These are phyloP conservation scores for Perodicticus potto DNA, from an alignment of 2,797 vertebrate species.

Conservation along the genomic window DNA sequence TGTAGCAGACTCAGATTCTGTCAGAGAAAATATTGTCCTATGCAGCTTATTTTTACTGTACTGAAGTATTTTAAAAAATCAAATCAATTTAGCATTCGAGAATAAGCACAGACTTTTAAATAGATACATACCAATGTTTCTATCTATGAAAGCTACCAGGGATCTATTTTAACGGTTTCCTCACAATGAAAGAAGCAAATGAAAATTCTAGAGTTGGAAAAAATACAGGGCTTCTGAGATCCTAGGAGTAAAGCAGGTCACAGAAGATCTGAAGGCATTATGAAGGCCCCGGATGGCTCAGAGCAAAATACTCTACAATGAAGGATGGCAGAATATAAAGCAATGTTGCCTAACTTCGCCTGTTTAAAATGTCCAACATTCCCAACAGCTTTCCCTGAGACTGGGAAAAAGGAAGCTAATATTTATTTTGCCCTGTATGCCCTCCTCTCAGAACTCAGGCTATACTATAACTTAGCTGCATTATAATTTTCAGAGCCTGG, in stretches of 20 bases:
- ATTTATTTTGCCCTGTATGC: neutral
- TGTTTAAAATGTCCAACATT: neutral
- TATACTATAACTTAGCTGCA: neutral
- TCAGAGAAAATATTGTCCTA: neutral
- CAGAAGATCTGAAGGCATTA: neutral
- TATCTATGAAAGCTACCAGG: neutral
- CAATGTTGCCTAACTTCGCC: neutral
- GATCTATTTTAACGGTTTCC: neutral
- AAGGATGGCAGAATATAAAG: neutral
- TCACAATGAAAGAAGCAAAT: neutral
- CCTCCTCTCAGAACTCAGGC: neutral
- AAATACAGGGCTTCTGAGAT: neutral
- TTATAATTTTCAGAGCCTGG: neutral
- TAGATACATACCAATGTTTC: neutral
- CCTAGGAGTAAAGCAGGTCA: neutral
- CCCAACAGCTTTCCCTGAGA: neutral
- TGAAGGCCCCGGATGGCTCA: neutral
- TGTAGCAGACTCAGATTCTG: neutral
- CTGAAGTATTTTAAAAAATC: neutral
- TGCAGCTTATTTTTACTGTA: neutral
- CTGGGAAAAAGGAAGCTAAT: neutral
- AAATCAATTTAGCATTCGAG: conserved; percentile 16
- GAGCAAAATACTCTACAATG: neutral
- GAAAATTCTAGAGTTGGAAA: conserved; percentile 18
- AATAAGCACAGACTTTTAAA: conserved; percentile 28